These are phyloP conservation scores for Plebejus melissa DNA, from an alignment of 2,888 invertebrate species.

Conservation along the genomic window DNA sequence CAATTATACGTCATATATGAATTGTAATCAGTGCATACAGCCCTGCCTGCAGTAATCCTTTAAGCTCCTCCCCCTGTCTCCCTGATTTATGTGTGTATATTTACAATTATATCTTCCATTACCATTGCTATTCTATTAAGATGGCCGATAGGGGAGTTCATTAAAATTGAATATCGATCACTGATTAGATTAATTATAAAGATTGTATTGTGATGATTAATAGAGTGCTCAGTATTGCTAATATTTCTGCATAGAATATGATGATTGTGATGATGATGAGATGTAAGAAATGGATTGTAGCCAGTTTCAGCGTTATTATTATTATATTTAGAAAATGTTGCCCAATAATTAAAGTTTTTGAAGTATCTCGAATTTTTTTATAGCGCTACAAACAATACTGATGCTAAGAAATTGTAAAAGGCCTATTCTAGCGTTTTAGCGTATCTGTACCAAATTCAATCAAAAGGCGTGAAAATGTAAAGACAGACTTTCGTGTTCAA, in stretches of 20 bases:
- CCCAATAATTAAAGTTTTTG: too few species aligned
- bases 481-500: too few species aligned
- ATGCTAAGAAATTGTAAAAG: too few species aligned
- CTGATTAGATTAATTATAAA: conserved; percentile 14
- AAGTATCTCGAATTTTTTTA: too few species aligned
- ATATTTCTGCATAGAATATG: neutral
- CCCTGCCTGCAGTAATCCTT: neutral
- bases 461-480: too few species aligned
- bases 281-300: too few species aligned
- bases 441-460: too few species aligned
- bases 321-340: too few species aligned
- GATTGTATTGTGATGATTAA: conserved; percentile 6
- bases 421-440: too few species aligned
- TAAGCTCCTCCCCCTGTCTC: neutral
- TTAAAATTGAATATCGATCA: conserved; percentile 13
- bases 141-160: neutral
- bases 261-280: neutral
- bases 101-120: conserved; percentile 1
- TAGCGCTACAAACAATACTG: too few species aligned
- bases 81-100: conserved; percentile 14
- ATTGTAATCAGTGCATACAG: conserved; percentile 3
- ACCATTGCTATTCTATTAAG: conserved; percentile 15
- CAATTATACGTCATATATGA: neutral
- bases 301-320: neutral
- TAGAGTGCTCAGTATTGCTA: neutral